Evolutionary conservation across 2,888 invertebrate genomes (phyloP).

Genomic region (Tyria jacobaeae): DNA sequence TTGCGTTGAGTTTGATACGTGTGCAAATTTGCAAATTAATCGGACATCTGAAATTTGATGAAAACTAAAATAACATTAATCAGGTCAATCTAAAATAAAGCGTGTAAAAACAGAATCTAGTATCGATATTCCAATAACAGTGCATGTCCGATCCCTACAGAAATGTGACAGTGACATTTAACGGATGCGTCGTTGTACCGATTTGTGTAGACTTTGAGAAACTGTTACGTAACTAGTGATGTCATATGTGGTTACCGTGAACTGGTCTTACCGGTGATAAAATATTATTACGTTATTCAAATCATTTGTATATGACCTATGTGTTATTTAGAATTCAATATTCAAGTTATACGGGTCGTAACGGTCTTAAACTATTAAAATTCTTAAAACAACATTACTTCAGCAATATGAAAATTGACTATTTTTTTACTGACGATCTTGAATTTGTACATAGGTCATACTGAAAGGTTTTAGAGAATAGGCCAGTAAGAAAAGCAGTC

Average conservation of each 20-base stretch:
- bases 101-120: not conserved
- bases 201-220: slow-evolving; percentile 12
- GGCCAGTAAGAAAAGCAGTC: no score
- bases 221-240: slow-evolving; percentile 15
- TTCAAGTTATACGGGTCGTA: not conserved
- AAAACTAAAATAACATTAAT: no score
- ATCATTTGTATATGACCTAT: slow-evolving; percentile 1
- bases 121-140: slow-evolving; percentile 6
- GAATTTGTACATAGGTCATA: no score
- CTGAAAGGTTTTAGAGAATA: no score
- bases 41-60: no score
- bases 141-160: slow-evolving; percentile 10
- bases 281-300: slow-evolving; percentile 8
- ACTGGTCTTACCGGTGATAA: not conserved
- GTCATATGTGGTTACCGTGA: slow-evolving; percentile 4
- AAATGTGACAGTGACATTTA: slow-evolving; percentile 22
- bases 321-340: slow-evolving; percentile 7
- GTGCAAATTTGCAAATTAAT: no score
- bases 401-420: no score
- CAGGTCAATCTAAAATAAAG: no score
- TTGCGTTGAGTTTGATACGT: no score
- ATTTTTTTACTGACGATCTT: no score
- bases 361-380: not conserved
- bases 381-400: no score
- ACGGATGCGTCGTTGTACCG: slow-evolving; percentile 8